These are phyloP conservation scores for Lasioglossum oenotherae DNA, from an alignment of 2,888 invertebrate genomes.

Conservation along the genomic window DNA sequence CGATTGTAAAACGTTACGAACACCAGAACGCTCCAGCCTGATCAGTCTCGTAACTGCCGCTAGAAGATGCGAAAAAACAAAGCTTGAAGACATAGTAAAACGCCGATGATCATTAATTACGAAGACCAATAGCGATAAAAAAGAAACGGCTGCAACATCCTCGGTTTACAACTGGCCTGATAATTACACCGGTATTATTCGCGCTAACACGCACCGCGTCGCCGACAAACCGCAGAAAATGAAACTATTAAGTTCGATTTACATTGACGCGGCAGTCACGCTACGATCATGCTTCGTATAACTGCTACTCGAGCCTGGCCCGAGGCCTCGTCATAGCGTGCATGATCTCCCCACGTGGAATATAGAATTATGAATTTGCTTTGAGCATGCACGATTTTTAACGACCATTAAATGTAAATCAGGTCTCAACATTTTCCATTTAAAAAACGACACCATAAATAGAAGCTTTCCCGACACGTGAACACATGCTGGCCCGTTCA, in stretches of 20 bases:
- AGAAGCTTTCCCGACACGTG: not conserved
- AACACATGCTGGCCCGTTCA: not conserved
- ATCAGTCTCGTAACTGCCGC: not conserved
- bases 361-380: not conserved
- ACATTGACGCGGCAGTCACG: conserved; percentile 24
- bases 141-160: conserved; percentile 17
- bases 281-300: not conserved
- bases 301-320: conserved; percentile 5
- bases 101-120: not conserved
- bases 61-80: not conserved
- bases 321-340: not conserved
- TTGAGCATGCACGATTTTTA: not conserved
- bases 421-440: not conserved
- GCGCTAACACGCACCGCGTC: conserved; percentile 16
- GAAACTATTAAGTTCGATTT: conserved; percentile 42
- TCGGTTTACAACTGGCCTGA: conserved; percentile 16
- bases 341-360: not conserved
- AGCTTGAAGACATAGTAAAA: not conserved
- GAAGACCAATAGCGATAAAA: not conserved
- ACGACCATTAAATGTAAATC: not conserved
- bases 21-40: not conserved
- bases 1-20: not conserved
- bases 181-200: conserved; percentile 46
- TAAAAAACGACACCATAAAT: not conserved
- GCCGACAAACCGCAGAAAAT: conserved; percentile 39